phyloP scores from a whole-genome alignment of 2,797 vertebrate genomes.

The Gastrophryne carolinensis region DNA sequence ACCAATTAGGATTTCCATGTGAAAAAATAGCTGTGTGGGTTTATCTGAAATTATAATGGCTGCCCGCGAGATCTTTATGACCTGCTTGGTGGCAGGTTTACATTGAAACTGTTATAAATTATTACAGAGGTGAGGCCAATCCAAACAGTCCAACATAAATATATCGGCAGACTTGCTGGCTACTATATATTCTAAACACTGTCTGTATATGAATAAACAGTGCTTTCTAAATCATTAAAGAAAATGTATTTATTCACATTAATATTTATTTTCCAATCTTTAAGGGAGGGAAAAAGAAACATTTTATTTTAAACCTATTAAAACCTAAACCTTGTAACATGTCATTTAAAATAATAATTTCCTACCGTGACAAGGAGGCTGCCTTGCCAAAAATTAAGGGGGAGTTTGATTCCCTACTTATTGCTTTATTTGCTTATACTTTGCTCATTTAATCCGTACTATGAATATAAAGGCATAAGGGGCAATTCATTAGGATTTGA shows the following conservation, averaged over 20 bases:
- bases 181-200: slow-evolving; percentile 87
- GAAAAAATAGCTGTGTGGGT: slow-evolving; percentile 64
- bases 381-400: neutral
- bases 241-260: slow-evolving; percentile 79
- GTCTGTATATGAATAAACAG: slow-evolving; percentile 81
- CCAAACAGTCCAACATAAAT: slow-evolving; percentile 92
- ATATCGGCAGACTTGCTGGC: slow-evolving; percentile 87
- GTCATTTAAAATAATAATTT: slow-evolving; percentile 19
- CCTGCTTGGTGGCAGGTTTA: slow-evolving; percentile 89
- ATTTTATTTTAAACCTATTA: slow-evolving; percentile 64
- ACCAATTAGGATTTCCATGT: slow-evolving; percentile 60
- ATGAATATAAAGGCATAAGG: neutral
- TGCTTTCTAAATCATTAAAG: slow-evolving; percentile 79
- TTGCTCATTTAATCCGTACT: neutral
- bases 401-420: neutral
- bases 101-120: slow-evolving; percentile 96
- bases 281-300: slow-evolving; percentile 58
- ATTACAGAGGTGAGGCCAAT: slow-evolving; percentile 88
- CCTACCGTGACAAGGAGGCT: neutral
- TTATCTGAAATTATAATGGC: slow-evolving; percentile 73
- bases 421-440: slow-evolving; percentile 23
- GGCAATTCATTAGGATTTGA: too few species aligned
- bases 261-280: slow-evolving; percentile 72
- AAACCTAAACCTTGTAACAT: slow-evolving; percentile 29
- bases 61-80: slow-evolving; percentile 81